These are phyloP conservation scores for Scaptomyza flava DNA, from an alignment of 2,888 invertebrate species.

Conservation along the genomic window DNA sequence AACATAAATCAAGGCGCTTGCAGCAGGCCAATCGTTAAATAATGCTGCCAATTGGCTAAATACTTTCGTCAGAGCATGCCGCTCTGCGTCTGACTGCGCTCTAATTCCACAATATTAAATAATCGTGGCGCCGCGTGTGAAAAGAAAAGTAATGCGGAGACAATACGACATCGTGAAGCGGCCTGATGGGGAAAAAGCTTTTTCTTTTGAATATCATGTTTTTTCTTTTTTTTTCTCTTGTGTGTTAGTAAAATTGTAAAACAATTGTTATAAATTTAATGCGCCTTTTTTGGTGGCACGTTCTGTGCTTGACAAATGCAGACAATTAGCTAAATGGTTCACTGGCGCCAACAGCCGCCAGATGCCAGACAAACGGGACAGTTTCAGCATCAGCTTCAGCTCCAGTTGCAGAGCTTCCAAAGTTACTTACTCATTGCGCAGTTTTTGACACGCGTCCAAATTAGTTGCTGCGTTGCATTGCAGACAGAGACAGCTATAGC, in stretches of 20 bases:
- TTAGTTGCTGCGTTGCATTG: slow-evolving; percentile 23
- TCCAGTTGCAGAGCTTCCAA: slow-evolving; percentile 5
- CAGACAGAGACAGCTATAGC: slow-evolving; percentile 5
- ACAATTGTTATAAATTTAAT: slow-evolving; percentile 77
- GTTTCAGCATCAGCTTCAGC: slow-evolving; percentile 1
- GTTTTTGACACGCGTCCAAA: slow-evolving; percentile 62
- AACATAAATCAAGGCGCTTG: slow-evolving; percentile 64
- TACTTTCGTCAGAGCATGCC: slow-evolving; percentile 46
- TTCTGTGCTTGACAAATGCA: slow-evolving; percentile 71
- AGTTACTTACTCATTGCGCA: slow-evolving; percentile 40
- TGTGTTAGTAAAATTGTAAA: slow-evolving; percentile 62
- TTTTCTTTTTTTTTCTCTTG: slow-evolving; percentile 23
- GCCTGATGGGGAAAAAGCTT: neutral
- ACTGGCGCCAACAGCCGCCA: slow-evolving; percentile 67
- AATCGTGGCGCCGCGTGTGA: slow-evolving; percentile 61
- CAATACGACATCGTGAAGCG: slow-evolving; percentile 13
- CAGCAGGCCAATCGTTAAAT: slow-evolving; percentile 52
- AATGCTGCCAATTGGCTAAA: slow-evolving; percentile 72
- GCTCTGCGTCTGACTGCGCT: slow-evolving; percentile 17
- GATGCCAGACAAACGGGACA: slow-evolving; percentile 34
- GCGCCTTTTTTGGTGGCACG: slow-evolving; percentile 44
- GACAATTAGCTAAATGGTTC: slow-evolving; percentile 77
- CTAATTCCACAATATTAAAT: slow-evolving; percentile 56
- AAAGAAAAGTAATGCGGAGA: slow-evolving; percentile 50
- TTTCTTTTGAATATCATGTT: slow-evolving; percentile 31